A percentile compares a stretch with the other conserved stretches of the same genome.
phyloP scores from a whole-genome alignment of 2,113 vertebrate genomes.

The Brachypteracias leptosomus region DNA sequence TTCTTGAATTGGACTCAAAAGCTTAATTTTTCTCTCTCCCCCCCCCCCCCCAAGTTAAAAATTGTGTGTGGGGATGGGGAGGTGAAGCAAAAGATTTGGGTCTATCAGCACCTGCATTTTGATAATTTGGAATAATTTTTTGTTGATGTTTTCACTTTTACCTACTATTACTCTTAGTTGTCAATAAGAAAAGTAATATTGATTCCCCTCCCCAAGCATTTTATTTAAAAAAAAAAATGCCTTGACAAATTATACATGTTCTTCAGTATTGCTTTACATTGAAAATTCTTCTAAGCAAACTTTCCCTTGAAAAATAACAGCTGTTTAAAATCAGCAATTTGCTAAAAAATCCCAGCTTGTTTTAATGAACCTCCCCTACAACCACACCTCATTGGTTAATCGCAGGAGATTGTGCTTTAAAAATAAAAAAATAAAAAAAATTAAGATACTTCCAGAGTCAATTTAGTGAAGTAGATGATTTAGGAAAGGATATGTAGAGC shows the following conservation, averaged over 20 bases:
- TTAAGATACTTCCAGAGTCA: neutral
- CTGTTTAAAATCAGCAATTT: slow-evolving; percentile 18
- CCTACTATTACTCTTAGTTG: neutral
- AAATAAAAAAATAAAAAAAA: too few relatives aligned
- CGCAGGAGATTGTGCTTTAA: neutral
- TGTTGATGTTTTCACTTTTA: neutral
- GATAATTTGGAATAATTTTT: neutral
- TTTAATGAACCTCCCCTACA: neutral
- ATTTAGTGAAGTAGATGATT: neutral
- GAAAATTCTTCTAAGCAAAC: neutral
- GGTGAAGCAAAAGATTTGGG: neutral
- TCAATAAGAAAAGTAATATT: slow-evolving; percentile 8
- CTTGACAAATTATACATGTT: slow-evolving; percentile 11
- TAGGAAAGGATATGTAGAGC: neutral
- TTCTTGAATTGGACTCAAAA: neutral
- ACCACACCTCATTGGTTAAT: neutral
- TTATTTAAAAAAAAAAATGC: neutral
- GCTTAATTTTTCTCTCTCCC: neutral
- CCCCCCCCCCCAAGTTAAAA: neutral
- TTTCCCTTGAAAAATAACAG: slow-evolving; percentile 10
- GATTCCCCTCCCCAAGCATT: neutral
- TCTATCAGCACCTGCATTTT: neutral
- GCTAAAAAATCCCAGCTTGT: neutral
- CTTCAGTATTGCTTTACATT: neutral
- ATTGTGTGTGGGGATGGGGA: neutral